These are phyloP conservation scores for Hippocampus comes DNA, from an alignment of 2,113 vertebrate genomes.

Conservation along the genomic window DNA sequence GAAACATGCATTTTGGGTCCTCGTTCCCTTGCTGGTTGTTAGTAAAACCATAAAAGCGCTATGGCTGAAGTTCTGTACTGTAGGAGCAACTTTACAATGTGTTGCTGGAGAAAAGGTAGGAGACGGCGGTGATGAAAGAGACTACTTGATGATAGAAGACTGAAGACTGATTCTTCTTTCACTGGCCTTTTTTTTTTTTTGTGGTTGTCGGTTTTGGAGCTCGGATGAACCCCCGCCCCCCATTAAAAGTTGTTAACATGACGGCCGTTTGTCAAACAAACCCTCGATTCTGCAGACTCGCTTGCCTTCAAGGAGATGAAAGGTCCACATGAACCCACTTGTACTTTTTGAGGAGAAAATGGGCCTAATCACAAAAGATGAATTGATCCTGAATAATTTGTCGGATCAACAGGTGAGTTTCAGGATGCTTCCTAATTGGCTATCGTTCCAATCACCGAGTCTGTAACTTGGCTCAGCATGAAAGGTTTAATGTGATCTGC, in stretches of 20 bases:
- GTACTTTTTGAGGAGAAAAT: not conserved
- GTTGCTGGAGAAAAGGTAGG: not conserved
- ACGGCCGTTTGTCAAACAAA: not conserved
- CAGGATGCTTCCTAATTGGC: no score
- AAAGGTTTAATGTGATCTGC: constrained; percentile 23
- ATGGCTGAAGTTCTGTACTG: not conserved
- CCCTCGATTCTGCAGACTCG: not conserved
- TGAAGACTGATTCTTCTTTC: not conserved
- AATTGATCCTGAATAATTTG: no score
- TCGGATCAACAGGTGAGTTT: no score
- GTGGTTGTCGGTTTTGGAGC: not conserved
- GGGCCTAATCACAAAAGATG: no score
- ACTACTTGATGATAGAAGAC: not conserved
- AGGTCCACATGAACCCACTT: not conserved
- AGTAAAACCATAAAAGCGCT: not conserved
- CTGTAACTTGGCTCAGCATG: no score
- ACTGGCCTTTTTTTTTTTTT: not conserved
- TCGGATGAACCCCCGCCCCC: not conserved
- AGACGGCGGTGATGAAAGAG: constrained; percentile 1
- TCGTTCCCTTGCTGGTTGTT: not conserved
- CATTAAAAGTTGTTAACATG: constrained; percentile 8
- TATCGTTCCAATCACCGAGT: no score
- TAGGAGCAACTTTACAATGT: not conserved
- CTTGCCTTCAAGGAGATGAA: not conserved
- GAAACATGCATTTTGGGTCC: constrained; percentile 2